phyloP scores from a whole-genome alignment of 2,888 invertebrate species.

The Camptogramma bilineatum region DNA sequence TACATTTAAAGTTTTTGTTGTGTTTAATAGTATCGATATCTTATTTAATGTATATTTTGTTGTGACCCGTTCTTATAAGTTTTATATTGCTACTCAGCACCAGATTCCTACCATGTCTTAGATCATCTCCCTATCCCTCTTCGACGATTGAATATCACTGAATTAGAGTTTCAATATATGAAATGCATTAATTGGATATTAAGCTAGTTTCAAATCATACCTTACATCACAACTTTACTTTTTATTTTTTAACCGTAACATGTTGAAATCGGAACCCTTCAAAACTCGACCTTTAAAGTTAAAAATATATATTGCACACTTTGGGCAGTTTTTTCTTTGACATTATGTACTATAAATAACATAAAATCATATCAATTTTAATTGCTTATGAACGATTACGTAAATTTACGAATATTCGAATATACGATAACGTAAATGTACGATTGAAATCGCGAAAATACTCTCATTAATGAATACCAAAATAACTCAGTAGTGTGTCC shows the following conservation, averaged over 20 bases:
- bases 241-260: constrained; percentile 36
- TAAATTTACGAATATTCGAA: no score
- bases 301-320: neutral
- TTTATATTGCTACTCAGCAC: constrained; percentile 53
- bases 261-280: constrained; percentile 25
- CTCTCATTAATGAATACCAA: no score
- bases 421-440: no score
- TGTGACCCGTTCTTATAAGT: constrained; percentile 55
- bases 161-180: constrained; percentile 11
- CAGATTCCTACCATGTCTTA: constrained; percentile 60
- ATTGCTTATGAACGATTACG: no score
- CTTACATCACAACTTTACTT: constrained; percentile 35
- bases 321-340: neutral
- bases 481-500: no score
- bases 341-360: neutral
- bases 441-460: no score
- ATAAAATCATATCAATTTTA: neutral
- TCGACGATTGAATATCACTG: constrained; percentile 15
- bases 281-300: constrained; percentile 11
- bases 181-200: constrained; percentile 41
- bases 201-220: constrained; percentile 28
- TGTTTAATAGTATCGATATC: constrained; percentile 3
- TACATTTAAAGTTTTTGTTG: constrained; percentile 5
- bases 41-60: constrained; percentile 48
- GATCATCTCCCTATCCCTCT: constrained; percentile 49